Conservation (phyloP, 2,113 vertebrate species). For the Strix uralensis region DNA sequence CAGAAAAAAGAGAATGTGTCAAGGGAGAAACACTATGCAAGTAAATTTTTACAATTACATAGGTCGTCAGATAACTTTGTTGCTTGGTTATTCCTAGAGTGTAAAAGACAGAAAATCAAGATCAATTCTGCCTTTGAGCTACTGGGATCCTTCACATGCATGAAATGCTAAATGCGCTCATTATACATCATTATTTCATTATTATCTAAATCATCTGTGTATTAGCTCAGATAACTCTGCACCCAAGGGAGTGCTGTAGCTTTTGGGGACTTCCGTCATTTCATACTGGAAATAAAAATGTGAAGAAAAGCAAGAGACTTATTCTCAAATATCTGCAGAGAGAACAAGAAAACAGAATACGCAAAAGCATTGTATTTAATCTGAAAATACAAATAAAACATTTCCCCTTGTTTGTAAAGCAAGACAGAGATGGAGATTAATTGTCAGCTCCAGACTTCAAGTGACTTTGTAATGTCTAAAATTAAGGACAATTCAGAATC, state of each 20-base stretch:
- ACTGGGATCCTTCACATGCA: conserved; percentile 41
- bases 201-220: conserved; percentile 56
- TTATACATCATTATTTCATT: conserved; percentile 69
- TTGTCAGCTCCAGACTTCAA: not conserved
- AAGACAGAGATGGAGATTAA: not conserved
- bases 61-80: not conserved
- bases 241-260: conserved; percentile 48
- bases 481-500: not conserved
- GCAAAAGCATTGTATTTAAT: not conserved
- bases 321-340: not conserved
- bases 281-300: not conserved
- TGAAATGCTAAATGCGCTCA: conserved; percentile 54
- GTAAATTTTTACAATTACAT: conserved; percentile 19
- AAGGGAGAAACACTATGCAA: not conserved
- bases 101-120: conserved; percentile 34
- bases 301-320: not conserved
- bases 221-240: conserved; percentile 60
- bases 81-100: not conserved
- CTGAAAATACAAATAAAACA: conserved; percentile 23
- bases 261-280: conserved; percentile 44
- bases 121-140: conserved; percentile 49
- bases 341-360: not conserved
- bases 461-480: not conserved
- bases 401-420: not conserved
- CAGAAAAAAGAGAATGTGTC: not conserved